A percentile compares a stretch with the other conserved stretches of the same genome.
These are phyloP conservation scores for Rallus limicola DNA, from an alignment of 2,113 vertebrate genomes.

Conservation along the genomic window DNA sequence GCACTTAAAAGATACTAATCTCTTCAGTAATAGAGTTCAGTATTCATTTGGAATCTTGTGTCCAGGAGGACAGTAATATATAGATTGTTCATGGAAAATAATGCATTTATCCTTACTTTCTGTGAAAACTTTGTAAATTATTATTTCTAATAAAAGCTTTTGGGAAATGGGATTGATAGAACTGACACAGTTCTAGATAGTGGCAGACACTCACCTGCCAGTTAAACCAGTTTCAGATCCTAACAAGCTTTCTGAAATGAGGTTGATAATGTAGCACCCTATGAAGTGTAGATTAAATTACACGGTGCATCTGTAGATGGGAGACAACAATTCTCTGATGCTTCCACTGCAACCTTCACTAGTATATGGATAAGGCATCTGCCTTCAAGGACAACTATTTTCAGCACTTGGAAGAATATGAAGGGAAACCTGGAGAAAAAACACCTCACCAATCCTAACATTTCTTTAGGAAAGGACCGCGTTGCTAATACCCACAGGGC, in stretches of 20 bases:
- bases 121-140: neutral
- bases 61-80: neutral
- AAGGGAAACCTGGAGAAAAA: neutral
- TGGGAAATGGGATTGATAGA: neutral
- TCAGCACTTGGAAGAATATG: neutral
- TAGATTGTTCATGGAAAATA: neutral
- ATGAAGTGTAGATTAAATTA: neutral
- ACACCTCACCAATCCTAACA: neutral
- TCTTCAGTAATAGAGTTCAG: neutral
- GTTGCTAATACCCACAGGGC: neutral
- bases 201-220: neutral
- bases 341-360: neutral
- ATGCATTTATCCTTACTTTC: neutral
- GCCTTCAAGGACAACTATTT: neutral
- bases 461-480: neutral
- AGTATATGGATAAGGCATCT: neutral
- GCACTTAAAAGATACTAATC: neutral
- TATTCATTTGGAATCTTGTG: neutral
- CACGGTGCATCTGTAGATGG: neutral
- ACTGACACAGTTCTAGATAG: neutral
- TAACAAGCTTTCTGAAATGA: neutral
- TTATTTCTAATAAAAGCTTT: neutral
- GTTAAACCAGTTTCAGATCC: neutral
- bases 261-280: neutral
- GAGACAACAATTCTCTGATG: neutral